Evolutionary conservation across 2,888 invertebrate species (phyloP).

Genomic region (Pyrrhosoma nymphula): DNA sequence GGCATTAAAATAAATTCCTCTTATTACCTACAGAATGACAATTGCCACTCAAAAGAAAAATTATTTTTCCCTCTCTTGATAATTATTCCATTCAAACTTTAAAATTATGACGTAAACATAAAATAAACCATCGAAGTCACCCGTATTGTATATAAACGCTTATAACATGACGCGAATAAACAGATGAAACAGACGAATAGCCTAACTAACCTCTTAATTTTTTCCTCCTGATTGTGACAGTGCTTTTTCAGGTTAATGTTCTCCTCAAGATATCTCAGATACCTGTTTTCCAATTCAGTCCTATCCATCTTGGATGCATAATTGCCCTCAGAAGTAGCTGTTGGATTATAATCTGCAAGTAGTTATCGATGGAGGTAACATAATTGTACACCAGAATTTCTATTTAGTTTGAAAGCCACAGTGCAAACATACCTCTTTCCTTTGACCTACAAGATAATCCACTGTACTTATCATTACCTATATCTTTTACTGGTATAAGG

Average conservation of each 20-base stretch:
- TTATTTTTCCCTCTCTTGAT: too few species aligned
- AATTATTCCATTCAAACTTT: too few species aligned
- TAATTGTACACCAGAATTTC: not conserved
- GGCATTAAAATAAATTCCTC: too few species aligned
- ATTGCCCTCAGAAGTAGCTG: not conserved
- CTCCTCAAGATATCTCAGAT: conserved; percentile 82
- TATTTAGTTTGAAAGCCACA: conserved; percentile 76
- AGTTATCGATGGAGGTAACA: not conserved
- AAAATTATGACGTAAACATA: too few species aligned
- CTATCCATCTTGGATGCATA: conserved; percentile 80
- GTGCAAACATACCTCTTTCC: conserved; percentile 25
- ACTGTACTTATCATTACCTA: conserved; percentile 22
- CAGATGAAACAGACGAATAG: not conserved
- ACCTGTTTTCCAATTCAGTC: conserved; percentile 84
- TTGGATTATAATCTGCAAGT: conserved; percentile 67
- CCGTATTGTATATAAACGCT: too few species aligned
- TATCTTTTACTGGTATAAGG: conserved; percentile 58
- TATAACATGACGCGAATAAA: too few species aligned
- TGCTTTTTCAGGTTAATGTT: conserved; percentile 83
- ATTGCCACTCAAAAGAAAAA: too few species aligned
- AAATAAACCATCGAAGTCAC: too few species aligned
- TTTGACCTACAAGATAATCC: conserved; percentile 6
- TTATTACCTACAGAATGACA: too few species aligned
- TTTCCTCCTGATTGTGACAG: conserved; percentile 82
- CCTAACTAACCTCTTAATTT: conserved; percentile 78